Evolutionary conservation across 2,113 vertebrate species (phyloP), one percentile per base, ranked within the genome.

Genomic region (Psittacula cyanocephala): DNA sequence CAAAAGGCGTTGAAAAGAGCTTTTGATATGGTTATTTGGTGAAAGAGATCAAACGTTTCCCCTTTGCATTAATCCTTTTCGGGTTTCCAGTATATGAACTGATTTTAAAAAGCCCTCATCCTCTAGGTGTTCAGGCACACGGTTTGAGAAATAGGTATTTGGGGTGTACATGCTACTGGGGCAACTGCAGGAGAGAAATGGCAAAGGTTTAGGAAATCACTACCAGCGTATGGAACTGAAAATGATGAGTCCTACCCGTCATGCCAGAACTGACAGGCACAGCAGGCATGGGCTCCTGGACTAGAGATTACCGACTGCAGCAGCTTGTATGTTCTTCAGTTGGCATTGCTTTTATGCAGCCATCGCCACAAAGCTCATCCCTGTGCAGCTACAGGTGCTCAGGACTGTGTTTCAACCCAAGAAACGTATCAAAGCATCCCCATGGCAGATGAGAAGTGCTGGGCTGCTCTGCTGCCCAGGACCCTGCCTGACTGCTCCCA

Each of bases 21-120:
- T 93, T 97, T 97, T 97, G 93, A 97, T 96, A 93, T 71, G 90
- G 95, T 95, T 96, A 95, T 97, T 97, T 90, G 77, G 70, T 81
- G 71, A 92, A 92, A 69, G 87, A 96, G 95, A 97, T 97, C 92
- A 97, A 97, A 96, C 70, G 1, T 37, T 93, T 93, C 80, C 81
- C 47, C 84, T 96, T 70, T 78, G 84, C 86, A 70, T 96, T 93
- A 91, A 96, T 96, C 82, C 70, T 68, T 95, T 96, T 95, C 86
- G 94, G 93, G 91, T 94, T 96, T 92, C 86, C 92, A 87, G 75
- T 60, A 65, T 17, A 39, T 68, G 67, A 94, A 86, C 81, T 86
- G 55, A 86, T 50, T 81, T 63, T 65, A 35, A 27, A 59, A 78
- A 43, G 43, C 77, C 28, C 74, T 83, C 80, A 64, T 76, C 83